Evolutionary conservation across 2,797 vertebrate species (phyloP).

Genomic region (Etheostoma perlongum): DNA sequence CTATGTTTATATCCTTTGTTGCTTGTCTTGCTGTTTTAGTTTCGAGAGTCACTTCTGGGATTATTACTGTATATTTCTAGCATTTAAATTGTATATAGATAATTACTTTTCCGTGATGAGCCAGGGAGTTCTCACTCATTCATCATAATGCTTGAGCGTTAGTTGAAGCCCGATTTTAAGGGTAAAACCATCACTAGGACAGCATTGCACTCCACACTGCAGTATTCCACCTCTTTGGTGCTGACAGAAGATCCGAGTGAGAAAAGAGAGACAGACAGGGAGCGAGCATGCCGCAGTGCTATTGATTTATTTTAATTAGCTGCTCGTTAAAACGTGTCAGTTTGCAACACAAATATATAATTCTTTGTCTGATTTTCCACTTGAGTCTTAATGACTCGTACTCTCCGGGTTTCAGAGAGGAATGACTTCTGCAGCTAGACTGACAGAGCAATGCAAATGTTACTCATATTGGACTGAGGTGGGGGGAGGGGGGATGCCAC

Average conservation of each 20-base stretch:
- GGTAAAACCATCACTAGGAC: constrained; percentile 46
- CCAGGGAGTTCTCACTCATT: constrained; percentile 11
- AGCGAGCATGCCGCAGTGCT: constrained; percentile 83
- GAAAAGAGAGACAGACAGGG: constrained; percentile 58
- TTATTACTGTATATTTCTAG: constrained; percentile 21
- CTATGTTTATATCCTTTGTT: constrained; percentile 67
- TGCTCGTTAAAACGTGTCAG: constrained; percentile 86
- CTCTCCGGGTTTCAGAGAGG: constrained; percentile 71
- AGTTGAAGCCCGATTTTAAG: constrained; percentile 15
- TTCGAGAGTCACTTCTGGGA: constrained; percentile 22
- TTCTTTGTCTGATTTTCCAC: constrained; percentile 85
- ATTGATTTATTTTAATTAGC: constrained; percentile 91
- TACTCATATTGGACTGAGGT: constrained; percentile 66
- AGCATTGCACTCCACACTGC: constrained; percentile 52
- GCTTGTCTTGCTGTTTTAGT: constrained; percentile 29
- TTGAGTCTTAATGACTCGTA: constrained; percentile 79
- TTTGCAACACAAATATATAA: constrained; percentile 88
- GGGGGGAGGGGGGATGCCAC: constrained; percentile 53
- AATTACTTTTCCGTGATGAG: constrained; percentile 17
- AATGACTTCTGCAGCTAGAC: constrained; percentile 71
- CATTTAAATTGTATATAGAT: not conserved
- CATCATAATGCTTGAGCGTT: constrained; percentile 10
- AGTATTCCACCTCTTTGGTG: constrained; percentile 63
- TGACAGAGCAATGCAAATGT: constrained; percentile 75
- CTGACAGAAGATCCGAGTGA: constrained; percentile 66